These are phyloP conservation scores for Stercorarius parasiticus DNA, from an alignment of 2,113 vertebrate species.

Conservation along the genomic window DNA sequence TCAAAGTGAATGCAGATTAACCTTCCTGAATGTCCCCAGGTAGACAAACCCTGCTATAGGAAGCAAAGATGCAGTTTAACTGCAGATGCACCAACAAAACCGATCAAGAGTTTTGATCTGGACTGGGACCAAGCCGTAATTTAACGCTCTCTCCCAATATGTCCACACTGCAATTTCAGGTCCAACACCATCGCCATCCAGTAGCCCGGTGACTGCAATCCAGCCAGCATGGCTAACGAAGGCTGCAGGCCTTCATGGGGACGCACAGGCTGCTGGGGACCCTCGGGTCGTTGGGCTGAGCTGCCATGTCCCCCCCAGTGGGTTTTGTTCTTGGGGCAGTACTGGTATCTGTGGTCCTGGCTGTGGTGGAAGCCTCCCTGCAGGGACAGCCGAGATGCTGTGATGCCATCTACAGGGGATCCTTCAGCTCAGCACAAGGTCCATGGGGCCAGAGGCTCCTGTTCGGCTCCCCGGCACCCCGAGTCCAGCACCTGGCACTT, in stretches of 20 bases:
- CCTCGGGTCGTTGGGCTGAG: neutral
- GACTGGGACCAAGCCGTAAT: neutral
- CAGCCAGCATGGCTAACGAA: neutral
- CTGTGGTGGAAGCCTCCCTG: neutral
- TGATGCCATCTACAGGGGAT: constrained; percentile 26
- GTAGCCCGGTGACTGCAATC: neutral
- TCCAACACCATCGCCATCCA: neutral
- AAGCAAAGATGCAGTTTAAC: neutral
- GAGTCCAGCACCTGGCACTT: neutral
- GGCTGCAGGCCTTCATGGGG: neutral
- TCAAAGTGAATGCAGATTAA: constrained; percentile 4
- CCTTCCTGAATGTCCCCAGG: neutral
- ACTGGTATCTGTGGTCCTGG: rapidly evolving
- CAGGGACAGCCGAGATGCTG: neutral
- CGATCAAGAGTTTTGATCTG: neutral
- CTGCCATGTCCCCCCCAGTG: neutral
- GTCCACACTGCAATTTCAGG: neutral
- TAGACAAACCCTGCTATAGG: neutral
- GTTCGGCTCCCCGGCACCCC: neutral
- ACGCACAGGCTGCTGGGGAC: neutral
- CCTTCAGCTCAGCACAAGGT: neutral
- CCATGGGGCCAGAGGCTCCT: neutral
- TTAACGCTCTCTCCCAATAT: rapidly evolving
- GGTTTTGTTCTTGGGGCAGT: neutral
- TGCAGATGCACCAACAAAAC: neutral